Percentiles rank a stretch among this genome's conserved stretches.
Conservation (phyloP, 2,888 invertebrate genomes). For the Epinotia demarniana region DNA sequence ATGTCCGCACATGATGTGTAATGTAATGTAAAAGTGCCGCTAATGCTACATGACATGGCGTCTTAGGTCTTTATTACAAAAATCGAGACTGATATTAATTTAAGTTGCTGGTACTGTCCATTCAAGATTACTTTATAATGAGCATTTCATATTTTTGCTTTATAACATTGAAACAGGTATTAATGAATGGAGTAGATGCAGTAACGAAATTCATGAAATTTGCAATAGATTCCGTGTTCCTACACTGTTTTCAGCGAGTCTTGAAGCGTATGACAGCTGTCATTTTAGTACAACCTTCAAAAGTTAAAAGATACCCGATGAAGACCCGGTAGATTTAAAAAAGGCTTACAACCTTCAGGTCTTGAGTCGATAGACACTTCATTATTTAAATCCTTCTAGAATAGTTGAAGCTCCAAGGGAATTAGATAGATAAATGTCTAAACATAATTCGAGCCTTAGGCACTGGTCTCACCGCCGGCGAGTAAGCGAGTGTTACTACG, state of each 20-base stretch:
- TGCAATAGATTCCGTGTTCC: neutral
- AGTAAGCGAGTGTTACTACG: too few species aligned
- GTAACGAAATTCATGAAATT: neutral
- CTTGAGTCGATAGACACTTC: too few species aligned
- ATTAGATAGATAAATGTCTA: too few species aligned
- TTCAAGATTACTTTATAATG: neutral
- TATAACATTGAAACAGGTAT: neutral
- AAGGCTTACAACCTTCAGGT: too few species aligned
- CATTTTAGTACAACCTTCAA: neutral
- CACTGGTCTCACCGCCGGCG: too few species aligned
- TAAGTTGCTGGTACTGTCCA: neutral
- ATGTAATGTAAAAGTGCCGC: neutral
- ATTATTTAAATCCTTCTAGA: too few species aligned
- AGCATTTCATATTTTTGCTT: neutral
- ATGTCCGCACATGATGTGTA: neutral
- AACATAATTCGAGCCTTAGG: too few species aligned
- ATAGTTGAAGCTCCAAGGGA: too few species aligned
- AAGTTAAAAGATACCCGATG: too few species aligned
- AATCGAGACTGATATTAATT: neutral
- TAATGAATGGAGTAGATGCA: neutral
- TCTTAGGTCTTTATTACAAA: conserved; percentile 1
- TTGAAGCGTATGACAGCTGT: neutral
- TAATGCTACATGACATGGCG: neutral
- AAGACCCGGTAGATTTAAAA: too few species aligned
- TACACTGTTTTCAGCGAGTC: neutral